Evolutionary conservation across 2,797 vertebrate species (phyloP).

Genomic region (Clamator glandarius): DNA sequence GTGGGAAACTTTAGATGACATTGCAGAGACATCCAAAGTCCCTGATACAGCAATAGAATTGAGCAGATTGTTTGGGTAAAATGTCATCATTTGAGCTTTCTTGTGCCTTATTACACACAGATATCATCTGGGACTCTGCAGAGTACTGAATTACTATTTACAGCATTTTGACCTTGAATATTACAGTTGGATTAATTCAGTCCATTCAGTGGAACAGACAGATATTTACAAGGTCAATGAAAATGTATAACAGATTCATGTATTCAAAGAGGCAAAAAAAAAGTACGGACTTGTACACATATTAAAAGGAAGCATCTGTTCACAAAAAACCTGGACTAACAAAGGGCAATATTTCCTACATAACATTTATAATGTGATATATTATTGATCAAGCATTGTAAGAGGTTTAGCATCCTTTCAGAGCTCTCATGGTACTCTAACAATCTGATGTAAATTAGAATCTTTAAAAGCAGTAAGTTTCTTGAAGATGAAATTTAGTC

Average conservation of each 20-base stretch:
- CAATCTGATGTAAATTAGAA: constrained; percentile 37
- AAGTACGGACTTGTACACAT: background rate
- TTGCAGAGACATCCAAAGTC: constrained; percentile 40
- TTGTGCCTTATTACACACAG: constrained; percentile 67
- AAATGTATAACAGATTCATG: constrained; percentile 19
- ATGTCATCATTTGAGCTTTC: constrained; percentile 58
- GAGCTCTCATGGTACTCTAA: background rate
- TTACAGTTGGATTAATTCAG: constrained; percentile 20
- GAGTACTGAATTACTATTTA: constrained; percentile 57
- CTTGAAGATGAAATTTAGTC: constrained; percentile 41
- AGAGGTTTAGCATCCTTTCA: constrained; percentile 14
- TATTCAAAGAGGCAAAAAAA: background rate
- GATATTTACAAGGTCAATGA: constrained; percentile 18
- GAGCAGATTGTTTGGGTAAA: constrained; percentile 59
- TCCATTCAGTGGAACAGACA: constrained; percentile 6
- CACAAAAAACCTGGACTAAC: constrained; percentile 13
- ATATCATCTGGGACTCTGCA: constrained; percentile 34
- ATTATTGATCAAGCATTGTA: constrained; percentile 47
- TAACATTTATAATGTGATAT: background rate
- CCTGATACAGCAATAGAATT: background rate
- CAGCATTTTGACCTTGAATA: constrained; percentile 67
- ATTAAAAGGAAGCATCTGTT: constrained; percentile 8
- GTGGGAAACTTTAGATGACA: constrained; percentile 58
- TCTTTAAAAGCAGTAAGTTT: constrained; percentile 32
- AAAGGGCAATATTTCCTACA: background rate